Evolutionary conservation across 2,797 vertebrate genomes (phyloP), one percentile per base, ranked within the genome.

Genomic region (Tangara arthus): DNA sequence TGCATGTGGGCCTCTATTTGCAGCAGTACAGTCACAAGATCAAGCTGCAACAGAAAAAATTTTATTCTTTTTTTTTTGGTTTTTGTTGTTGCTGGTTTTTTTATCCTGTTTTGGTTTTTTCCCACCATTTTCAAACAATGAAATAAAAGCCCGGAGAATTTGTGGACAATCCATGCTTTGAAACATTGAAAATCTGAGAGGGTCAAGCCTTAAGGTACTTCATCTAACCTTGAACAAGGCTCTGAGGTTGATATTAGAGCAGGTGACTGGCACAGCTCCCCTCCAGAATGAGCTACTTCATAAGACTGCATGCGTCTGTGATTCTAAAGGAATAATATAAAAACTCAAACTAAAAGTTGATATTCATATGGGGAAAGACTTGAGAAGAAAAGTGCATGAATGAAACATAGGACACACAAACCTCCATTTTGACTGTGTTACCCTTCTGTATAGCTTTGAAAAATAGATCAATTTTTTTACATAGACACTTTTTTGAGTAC

Each of bases 401-500:
- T 35, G 8, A 44, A 28, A 77, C 69, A 24, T 6, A 49, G 15
- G 6, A 4, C 11, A 50, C 4, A 53, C 3, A 32, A 1, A 56
- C 4, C 16, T 30, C 22, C 10, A 12, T 34, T 50, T 82, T 75
- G 11, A 55, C 14, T 56, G 6, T 6, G 4, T 11, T 41, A 12
- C 4, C 4, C 39, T 34, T 28, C 22, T 34, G 23, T 44, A 30
- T n/a, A 32, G 3, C 6, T 22, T 41, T 28, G 23, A 73, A 73
- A 77, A 86, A 49, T 1, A 52, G 1, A n/a, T 37, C 7, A 17
- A 8, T 8, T 2, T 8, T 50, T 47, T 69, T 15, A 30, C 10
- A 7, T 9, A 26, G 9, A 0, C 1, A 13, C 9, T 57, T 82
- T 39, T 28, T 61, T 24, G 3, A 52, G 4, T 28, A n/a, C 2